Percentiles rank a stretch among this genome's conserved stretches.
Conservation (phyloP, 2,797 vertebrate species). For the Pteropus rufus region DNA sequence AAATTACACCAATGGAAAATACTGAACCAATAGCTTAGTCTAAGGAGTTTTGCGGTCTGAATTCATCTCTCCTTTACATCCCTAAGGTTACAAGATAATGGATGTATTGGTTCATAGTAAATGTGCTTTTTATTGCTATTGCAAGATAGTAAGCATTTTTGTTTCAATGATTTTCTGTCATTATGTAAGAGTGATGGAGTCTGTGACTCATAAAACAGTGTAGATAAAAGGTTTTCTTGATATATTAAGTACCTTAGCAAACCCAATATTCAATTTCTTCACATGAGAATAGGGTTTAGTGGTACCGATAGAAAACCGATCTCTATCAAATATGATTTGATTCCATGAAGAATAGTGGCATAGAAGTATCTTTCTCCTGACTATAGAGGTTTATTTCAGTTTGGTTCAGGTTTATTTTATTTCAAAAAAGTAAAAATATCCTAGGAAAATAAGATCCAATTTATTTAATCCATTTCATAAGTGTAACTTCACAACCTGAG, state of each 20-base stretch:
- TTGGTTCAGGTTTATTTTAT: too few species aligned
- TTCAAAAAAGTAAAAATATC: neutral
- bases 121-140: constrained; percentile 46
- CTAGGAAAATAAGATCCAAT: neutral
- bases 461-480: neutral
- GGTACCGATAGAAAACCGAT: neutral
- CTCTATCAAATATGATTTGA: neutral
- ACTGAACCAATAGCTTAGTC: neutral
- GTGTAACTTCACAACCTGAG: neutral
- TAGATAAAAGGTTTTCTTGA: constrained; percentile 49
- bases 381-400: neutral
- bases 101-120: neutral
- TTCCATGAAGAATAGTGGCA: neutral
- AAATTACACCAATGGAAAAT: neutral
- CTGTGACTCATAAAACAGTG: constrained; percentile 22
- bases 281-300: neutral
- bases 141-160: constrained; percentile 53
- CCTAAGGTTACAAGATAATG: neutral
- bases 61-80: constrained; percentile 26
- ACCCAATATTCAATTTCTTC: neutral
- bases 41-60: neutral
- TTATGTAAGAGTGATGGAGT: constrained; percentile 27
- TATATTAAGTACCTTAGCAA: constrained; percentile 15
- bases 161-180: constrained; percentile 61
- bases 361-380: neutral